Evolutionary conservation across 2,797 vertebrate species (phyloP).

Genomic region (Geotria australis): DNA sequence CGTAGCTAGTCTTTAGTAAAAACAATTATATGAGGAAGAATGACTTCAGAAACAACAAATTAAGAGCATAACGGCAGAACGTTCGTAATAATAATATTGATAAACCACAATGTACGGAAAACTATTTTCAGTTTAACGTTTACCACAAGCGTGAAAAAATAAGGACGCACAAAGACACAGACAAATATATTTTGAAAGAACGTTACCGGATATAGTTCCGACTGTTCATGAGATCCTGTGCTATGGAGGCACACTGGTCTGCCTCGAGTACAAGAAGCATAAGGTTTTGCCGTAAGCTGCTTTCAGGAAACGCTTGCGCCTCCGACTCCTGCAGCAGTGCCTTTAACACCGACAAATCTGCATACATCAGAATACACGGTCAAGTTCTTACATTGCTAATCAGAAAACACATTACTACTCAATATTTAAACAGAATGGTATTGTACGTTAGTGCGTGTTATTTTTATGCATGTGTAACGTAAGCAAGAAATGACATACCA

Average conservation of each 20-base stretch:
- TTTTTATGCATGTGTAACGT: too few relatives aligned
- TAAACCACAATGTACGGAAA: too few relatives aligned
- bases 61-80: too few relatives aligned
- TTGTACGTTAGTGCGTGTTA: too few relatives aligned
- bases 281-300: not conserved
- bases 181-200: not conserved
- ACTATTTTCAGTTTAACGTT: not conserved
- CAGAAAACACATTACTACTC: not conserved
- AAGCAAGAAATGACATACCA: too few relatives aligned
- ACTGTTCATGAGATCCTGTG: not conserved
- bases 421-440: conserved; percentile 2
- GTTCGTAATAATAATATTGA: too few relatives aligned
- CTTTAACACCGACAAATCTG: not conserved
- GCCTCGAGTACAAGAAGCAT: not conserved
- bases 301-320: not conserved
- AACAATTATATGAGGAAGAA: too few relatives aligned
- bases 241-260: not conserved
- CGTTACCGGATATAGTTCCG: not conserved
- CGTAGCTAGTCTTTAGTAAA: too few relatives aligned
- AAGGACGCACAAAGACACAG: not conserved
- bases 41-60: too few relatives aligned
- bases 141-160: not conserved
- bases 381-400: not conserved
- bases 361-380: conserved; percentile 3
- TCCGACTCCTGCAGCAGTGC: not conserved